Evolutionary conservation across 1,140 invertebrate genomes (phyloP), one percentile per base, ranked within the genome.

Genomic region (Pantala flavescens): DNA sequence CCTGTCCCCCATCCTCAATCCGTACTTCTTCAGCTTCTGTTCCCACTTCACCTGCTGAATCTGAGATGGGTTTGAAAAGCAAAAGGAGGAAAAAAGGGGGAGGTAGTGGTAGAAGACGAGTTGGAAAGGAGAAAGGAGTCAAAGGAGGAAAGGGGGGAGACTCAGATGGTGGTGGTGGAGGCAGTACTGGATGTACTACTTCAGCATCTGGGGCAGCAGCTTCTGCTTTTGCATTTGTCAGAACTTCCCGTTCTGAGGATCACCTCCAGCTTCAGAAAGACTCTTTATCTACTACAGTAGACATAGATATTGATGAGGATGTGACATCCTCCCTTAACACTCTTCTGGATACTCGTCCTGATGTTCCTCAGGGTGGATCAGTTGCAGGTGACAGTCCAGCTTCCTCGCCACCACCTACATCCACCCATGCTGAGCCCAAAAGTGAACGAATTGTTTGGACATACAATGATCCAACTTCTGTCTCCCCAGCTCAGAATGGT

Each of bases 251-350:
- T 77, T 93, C 91, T 7, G 92, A 95, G 83, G 93, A 95, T 82
- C 93, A 95, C 79, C 82, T 95, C 75, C 92, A 94, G 82, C 84
- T 88, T 78, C 88, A 90, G 84, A 91, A 90, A 85, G 89, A 89
- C 81, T 89, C 87, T 55, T 89, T 87, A 24, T 87, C 91, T 82
- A 91, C 90, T 79, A 89, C 92, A 49, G 92, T 93, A 75, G 92
- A 93, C 78, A 93, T 95, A 78, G 94, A 96, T 78, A 91, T 94
- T 77, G 81, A 82, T 75, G 95, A 97, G 82, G 93, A 96, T 83
- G 89, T 96, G 76, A 95, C 94, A 78, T 95, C 94, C 77, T 96
- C 93, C 71, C 84, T 96, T 73, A 96, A 96, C 82, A 95, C 94
- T 42, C 85, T 97, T 73, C 83, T 96, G 76, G 93, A 95, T 84